A percentile compares a stretch with the other conserved stretches of the same genome.
Conservation (phyloP, 2,888 invertebrate genomes). For the Aphodius granarius region DNA sequence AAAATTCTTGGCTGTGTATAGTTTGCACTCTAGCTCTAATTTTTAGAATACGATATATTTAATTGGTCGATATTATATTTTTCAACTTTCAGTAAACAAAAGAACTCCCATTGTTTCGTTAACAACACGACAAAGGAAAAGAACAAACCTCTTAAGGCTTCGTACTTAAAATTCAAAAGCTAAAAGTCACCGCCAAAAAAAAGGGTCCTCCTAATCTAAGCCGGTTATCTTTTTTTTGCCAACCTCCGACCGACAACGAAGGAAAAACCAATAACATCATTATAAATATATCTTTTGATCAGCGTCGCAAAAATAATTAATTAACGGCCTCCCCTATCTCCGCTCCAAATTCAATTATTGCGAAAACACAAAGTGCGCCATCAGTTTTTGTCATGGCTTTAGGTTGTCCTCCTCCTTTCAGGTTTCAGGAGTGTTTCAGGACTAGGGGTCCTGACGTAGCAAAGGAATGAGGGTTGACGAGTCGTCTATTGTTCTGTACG, state of each 20-base stretch:
- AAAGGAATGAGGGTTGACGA: background rate
- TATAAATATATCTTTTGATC: slow-evolving; percentile 16
- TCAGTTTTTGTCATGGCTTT: background rate
- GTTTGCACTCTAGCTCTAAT: too few relatives aligned
- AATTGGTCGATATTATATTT: background rate
- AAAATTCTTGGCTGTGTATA: too few relatives aligned
- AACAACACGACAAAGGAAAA: background rate
- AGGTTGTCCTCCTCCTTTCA: background rate
- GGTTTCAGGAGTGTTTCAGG: background rate
- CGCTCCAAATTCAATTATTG: background rate
- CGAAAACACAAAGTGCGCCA: background rate
- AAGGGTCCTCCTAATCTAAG: background rate
- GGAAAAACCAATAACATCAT: slow-evolving; percentile 6
- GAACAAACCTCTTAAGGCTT: background rate
- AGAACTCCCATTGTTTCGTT: background rate
- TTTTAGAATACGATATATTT: background rate
- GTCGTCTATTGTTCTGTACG: background rate
- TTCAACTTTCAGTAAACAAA: background rate
- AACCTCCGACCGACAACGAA: background rate
- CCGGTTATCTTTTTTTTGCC: background rate
- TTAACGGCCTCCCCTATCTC: background rate
- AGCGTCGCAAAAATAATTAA: slow-evolving; percentile 12
- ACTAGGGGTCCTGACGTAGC: background rate
- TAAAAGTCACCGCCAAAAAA: background rate
- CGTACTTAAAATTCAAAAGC: background rate